Conservation (phyloP, 2,113 vertebrate genomes). For the Microcebus tavaratra region DNA sequence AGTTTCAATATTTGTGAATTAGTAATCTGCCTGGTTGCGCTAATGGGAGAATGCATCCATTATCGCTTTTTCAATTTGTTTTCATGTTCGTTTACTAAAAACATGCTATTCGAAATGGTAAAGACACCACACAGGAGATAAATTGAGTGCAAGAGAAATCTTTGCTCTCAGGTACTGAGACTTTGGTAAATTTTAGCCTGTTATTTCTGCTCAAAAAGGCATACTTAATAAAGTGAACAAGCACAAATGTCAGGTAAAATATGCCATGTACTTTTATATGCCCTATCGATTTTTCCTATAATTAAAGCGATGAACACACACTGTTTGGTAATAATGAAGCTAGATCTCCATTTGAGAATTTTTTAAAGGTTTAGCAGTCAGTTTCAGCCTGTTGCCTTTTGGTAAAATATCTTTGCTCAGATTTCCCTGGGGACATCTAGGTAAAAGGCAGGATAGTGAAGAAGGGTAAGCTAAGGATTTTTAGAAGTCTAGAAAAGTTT, state of each 20-base stretch:
- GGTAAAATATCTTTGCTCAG: slow-evolving; percentile 68
- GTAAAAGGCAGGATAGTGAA: slow-evolving; percentile 44
- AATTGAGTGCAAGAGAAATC: slow-evolving; percentile 65
- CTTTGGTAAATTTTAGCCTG: slow-evolving; percentile 64
- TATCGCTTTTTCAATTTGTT: slow-evolving; percentile 80
- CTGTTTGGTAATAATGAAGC: slow-evolving; percentile 68
- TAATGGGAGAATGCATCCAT: slow-evolving; percentile 79
- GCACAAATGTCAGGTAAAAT: slow-evolving; percentile 61
- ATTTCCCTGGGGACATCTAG: slow-evolving; percentile 51
- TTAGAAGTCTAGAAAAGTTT: slow-evolving; percentile 38
- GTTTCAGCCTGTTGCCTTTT: slow-evolving; percentile 72
- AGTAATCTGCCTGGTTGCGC: slow-evolving; percentile 75
- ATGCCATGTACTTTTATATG: slow-evolving; percentile 56
- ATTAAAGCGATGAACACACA: slow-evolving; percentile 74
- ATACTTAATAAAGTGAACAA: slow-evolving; percentile 60
- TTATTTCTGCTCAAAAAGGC: slow-evolving; percentile 51
- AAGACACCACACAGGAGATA: slow-evolving; percentile 62
- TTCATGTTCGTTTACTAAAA: slow-evolving; percentile 76
- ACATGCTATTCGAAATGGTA: slow-evolving; percentile 66
- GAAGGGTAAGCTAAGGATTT: not conserved
- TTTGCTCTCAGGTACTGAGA: slow-evolving; percentile 51
- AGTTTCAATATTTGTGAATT: slow-evolving; percentile 87
- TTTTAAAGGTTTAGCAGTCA: slow-evolving; percentile 63
- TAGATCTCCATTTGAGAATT: slow-evolving; percentile 57
- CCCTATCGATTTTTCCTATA: slow-evolving; percentile 66